Evolutionary conservation across 2,797 vertebrate species (phyloP).

Genomic region (Falco rusticolus): DNA sequence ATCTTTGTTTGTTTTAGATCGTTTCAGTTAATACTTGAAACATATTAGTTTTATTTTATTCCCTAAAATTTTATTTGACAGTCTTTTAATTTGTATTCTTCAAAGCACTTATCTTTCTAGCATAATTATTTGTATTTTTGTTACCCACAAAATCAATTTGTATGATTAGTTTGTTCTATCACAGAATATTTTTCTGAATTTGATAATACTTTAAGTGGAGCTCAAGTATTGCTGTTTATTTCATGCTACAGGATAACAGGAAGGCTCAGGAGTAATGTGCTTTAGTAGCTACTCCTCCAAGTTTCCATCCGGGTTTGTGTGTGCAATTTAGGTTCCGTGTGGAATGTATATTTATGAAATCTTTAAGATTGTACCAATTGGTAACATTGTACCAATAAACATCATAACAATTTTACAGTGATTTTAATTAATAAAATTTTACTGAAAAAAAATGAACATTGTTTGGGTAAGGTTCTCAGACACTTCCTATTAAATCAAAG

Average conservation of each 20-base stretch:
- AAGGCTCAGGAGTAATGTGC: neutral
- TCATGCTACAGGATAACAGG: neutral
- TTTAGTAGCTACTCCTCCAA: neutral
- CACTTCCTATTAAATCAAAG: neutral
- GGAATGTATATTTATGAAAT: accelerated
- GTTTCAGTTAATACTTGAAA: neutral
- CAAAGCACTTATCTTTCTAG: neutral
- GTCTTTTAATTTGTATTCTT: neutral
- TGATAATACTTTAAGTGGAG: neutral
- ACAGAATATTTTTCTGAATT: neutral
- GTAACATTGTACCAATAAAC: neutral
- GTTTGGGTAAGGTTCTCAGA: neutral
- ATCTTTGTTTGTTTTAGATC: neutral
- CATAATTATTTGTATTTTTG: neutral
- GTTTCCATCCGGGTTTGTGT: neutral
- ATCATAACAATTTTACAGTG: neutral
- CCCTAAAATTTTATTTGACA: neutral
- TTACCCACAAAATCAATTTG: neutral
- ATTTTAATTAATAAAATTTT: neutral
- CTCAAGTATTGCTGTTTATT: neutral
- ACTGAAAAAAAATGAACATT: neutral
- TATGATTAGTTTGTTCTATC: neutral
- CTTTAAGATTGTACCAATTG: neutral
- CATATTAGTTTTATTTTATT: neutral
- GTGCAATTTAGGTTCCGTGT: neutral